phyloP scores from a whole-genome alignment of 2,797 vertebrate genomes.

The Melanotaenia maccullochi region DNA sequence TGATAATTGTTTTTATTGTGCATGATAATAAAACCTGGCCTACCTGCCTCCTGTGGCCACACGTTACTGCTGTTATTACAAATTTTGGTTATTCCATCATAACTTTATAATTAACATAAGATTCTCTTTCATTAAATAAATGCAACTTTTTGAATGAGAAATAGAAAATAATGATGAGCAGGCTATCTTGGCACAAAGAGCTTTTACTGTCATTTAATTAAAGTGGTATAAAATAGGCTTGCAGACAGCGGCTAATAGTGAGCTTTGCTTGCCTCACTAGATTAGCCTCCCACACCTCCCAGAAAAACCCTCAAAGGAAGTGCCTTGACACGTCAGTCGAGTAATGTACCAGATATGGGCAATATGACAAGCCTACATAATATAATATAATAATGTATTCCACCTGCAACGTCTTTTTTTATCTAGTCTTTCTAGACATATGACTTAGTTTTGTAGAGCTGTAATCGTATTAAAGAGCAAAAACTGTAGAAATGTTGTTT shows the following conservation, averaged over 20 bases:
- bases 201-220: neutral
- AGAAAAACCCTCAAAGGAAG: neutral
- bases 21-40: too few species aligned
- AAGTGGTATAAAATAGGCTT: neutral
- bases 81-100: neutral
- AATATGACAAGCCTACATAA: neutral
- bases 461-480: neutral
- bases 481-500: neutral
- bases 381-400: neutral
- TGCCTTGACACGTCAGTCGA: neutral
- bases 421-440: too few species aligned
- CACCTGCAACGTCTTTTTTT: neutral
- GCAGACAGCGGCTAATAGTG: neutral
- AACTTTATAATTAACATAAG: neutral
- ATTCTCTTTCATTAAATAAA: neutral
- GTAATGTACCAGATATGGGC: neutral
- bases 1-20: too few species aligned
- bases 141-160: neutral
- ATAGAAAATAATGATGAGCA: neutral
- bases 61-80: neutral
- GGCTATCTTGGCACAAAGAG: neutral
- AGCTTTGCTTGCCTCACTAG: too few species aligned
- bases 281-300: neutral
- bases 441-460: neutral
- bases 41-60: too few species aligned